Conservation (phyloP, 2,113 vertebrate species). For the Panthera leo region DNA sequence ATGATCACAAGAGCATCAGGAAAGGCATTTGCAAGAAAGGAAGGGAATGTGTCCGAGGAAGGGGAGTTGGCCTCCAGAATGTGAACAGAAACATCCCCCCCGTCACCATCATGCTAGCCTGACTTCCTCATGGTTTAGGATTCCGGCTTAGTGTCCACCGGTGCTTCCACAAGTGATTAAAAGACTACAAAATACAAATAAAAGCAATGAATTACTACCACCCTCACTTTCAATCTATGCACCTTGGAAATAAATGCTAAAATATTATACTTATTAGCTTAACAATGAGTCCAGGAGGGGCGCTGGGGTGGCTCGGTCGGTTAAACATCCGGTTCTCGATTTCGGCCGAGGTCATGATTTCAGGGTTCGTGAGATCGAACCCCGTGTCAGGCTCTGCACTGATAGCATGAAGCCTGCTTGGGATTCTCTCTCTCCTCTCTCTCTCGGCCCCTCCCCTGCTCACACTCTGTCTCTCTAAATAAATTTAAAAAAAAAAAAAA, state of each 20-base stretch:
- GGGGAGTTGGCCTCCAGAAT: neutral
- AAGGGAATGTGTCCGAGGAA: neutral
- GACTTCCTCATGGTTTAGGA: neutral
- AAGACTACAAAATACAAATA: neutral
- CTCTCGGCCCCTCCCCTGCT: too few species aligned
- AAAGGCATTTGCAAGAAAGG: neutral
- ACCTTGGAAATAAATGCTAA: neutral
- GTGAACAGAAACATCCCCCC: neutral
- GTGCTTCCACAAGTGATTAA: neutral
- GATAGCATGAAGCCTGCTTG: too few species aligned
- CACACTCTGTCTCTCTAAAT: too few species aligned
- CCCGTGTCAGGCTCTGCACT: too few species aligned
- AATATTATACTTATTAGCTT: neutral
- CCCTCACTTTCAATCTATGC: neutral
- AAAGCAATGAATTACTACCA: neutral
- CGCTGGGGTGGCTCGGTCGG: too few species aligned
- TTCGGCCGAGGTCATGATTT: too few species aligned
- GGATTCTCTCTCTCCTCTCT: too few species aligned
- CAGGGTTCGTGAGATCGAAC: too few species aligned
- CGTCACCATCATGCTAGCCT: fast-evolving
- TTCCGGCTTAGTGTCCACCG: neutral
- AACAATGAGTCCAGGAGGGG: neutral
- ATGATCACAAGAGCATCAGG: neutral
- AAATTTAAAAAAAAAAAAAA: too few species aligned
- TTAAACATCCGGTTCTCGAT: too few species aligned